A percentile compares a stretch with the other conserved stretches of the same genome.
These are phyloP conservation scores for Wiebesia pumilae DNA, from an alignment of 1,140 invertebrate species.

Conservation along the genomic window DNA sequence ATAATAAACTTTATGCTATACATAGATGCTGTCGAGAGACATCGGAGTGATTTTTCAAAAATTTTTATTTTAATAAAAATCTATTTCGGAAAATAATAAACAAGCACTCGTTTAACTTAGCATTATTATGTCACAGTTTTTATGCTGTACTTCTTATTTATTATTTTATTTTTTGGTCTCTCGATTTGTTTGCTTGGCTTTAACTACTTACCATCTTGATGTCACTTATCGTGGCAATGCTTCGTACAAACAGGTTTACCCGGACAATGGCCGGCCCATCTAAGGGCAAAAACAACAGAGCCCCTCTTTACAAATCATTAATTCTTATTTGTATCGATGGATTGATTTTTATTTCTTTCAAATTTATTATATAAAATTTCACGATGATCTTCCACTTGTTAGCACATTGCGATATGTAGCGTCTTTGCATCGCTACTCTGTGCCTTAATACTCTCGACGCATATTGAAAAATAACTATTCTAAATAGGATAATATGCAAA, in stretches of 20 bases:
- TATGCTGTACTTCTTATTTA: constrained; percentile 10
- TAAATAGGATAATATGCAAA: not conserved
- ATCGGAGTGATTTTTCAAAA: constrained; percentile 37
- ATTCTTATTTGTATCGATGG: constrained; percentile 52
- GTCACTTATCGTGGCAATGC: constrained; percentile 98
- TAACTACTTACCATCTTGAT: constrained; percentile 96
- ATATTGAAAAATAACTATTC: not conserved
- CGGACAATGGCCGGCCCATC: constrained; percentile 93
- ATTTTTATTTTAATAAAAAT: constrained; percentile 16
- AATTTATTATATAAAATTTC: constrained; percentile 32
- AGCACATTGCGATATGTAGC: not conserved
- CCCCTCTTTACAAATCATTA: constrained; percentile 70
- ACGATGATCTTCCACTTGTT: constrained; percentile 10
- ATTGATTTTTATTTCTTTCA: constrained; percentile 55
- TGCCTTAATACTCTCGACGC: constrained; percentile 23
- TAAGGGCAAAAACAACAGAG: constrained; percentile 79
- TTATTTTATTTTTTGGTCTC: constrained; percentile 40
- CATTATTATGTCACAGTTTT: constrained; percentile 36
- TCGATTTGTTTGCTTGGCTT: constrained; percentile 45
- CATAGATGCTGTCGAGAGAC: constrained; percentile 37
- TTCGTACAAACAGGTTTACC: constrained; percentile 97
- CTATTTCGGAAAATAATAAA: constrained; percentile 19
- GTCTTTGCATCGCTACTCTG: constrained; percentile 19
- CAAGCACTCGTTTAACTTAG: constrained; percentile 43
- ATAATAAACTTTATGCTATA: constrained; percentile 34